phyloP scores from a whole-genome alignment of 2,113 vertebrate species.

The Sinosuthora webbiana region DNA sequence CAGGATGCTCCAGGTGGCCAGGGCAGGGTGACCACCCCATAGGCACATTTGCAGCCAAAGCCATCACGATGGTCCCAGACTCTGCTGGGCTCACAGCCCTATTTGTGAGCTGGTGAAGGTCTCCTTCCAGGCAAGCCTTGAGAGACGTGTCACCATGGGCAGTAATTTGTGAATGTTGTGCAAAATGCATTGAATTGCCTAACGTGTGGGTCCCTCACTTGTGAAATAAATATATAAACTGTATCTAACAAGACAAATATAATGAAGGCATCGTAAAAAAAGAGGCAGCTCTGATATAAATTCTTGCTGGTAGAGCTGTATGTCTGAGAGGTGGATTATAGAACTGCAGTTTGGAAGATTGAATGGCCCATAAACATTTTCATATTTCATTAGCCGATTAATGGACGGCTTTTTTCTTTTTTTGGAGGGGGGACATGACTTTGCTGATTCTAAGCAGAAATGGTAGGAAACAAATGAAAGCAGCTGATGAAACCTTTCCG shows the following conservation, averaged over 20 bases:
- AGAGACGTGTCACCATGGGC: not conserved
- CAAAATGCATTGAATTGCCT: conserved; percentile 12
- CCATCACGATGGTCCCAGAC: not conserved
- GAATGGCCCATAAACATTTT: conserved; percentile 83
- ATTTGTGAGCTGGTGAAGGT: not conserved
- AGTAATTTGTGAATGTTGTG: not conserved
- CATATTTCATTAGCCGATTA: conserved; percentile 84
- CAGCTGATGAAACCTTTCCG: conserved; percentile 66
- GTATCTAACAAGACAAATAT: conserved; percentile 65
- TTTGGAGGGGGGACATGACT: not conserved
- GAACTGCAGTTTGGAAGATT: conserved; percentile 80
- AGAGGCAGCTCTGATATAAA: conserved; percentile 69
- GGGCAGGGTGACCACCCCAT: not conserved
- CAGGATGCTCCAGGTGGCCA: not conserved
- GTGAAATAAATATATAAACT: conserved; percentile 61
- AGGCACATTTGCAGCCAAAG: not conserved
- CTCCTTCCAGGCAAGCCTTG: not conserved
- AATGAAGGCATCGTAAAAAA: conserved; percentile 47
- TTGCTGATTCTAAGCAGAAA: conserved; percentile 81
- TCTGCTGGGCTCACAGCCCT: not conserved
- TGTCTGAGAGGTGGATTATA: conserved; percentile 79
- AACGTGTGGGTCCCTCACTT: not conserved
- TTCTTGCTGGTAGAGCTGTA: conserved; percentile 70
- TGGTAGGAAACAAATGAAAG: conserved; percentile 69
- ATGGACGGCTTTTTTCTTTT: conserved; percentile 70